Conservation (phyloP, 2,113 vertebrate species). For the Ciconia maguari region DNA sequence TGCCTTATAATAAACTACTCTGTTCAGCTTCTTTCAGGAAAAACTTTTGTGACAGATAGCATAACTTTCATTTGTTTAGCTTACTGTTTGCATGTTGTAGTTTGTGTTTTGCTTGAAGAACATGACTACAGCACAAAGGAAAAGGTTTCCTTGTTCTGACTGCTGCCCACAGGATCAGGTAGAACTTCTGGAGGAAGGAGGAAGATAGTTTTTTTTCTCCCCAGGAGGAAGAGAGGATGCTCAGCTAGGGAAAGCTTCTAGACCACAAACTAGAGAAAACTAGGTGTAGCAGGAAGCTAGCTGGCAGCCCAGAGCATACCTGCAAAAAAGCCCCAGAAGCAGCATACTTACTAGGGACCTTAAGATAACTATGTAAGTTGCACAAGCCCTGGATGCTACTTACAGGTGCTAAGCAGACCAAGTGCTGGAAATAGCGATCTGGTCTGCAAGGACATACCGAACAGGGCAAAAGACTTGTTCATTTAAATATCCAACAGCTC, state of each 20-base stretch:
- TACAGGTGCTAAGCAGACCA: background rate
- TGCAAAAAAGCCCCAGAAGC: background rate
- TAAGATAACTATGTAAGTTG: background rate
- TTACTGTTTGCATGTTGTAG: constrained; percentile 43
- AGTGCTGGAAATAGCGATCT: background rate
- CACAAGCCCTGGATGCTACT: background rate
- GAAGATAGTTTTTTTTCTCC: constrained; percentile 28
- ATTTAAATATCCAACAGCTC: background rate
- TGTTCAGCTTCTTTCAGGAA: background rate
- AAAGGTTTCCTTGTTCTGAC: constrained; percentile 46
- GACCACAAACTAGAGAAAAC: background rate
- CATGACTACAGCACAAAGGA: constrained; percentile 50
- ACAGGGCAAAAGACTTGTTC: background rate
- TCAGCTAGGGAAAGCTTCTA: background rate
- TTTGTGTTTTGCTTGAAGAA: constrained; percentile 61
- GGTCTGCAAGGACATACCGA: background rate
- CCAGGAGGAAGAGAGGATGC: background rate
- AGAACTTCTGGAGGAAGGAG: constrained; percentile 55
- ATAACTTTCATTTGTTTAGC: constrained; percentile 2
- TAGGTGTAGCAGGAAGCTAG: background rate
- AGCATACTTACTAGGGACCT: background rate
- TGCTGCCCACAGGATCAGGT: constrained; percentile 39
- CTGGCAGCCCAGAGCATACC: background rate
- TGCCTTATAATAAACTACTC: background rate
- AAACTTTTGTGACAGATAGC: background rate